Evolutionary conservation across 2,113 vertebrate genomes (phyloP).

Genomic region (Melierax canorus): DNA sequence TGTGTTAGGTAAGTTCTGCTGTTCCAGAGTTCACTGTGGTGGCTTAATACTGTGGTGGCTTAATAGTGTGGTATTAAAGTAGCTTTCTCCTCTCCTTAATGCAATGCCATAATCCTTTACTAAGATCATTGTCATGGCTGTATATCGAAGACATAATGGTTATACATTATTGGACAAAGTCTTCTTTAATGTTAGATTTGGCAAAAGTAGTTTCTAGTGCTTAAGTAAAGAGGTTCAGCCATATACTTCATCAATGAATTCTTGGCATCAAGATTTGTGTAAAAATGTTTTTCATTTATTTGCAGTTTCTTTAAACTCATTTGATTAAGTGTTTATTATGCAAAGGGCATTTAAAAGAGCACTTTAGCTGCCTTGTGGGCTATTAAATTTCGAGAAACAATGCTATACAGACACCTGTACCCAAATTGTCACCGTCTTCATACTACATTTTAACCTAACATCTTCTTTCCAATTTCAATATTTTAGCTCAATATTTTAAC

Average conservation of each 20-base stretch:
- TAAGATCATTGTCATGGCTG: neutral
- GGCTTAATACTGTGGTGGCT: neutral
- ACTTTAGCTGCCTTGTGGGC: neutral
- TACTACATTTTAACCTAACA: neutral
- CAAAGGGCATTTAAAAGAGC: neutral
- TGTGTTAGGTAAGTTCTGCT: neutral
- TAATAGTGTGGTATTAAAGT: neutral
- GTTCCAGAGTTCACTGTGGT: neutral
- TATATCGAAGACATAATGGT: neutral
- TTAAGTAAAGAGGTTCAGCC: neutral
- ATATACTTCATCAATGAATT: neutral
- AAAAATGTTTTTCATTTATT: neutral
- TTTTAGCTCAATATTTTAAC: neutral
- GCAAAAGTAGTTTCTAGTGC: neutral
- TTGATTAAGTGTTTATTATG: neutral
- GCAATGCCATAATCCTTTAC: neutral
- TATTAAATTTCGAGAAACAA: neutral
- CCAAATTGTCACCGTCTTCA: neutral
- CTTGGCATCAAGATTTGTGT: neutral
- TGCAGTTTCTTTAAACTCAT: neutral
- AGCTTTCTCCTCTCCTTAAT: neutral
- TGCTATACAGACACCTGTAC: neutral
- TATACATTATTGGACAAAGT: neutral
- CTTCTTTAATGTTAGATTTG: neutral
- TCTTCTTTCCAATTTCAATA: neutral